These are phyloP conservation scores for Chrysemys picta DNA, from an alignment of 2,113 vertebrate genomes.

Conservation along the genomic window DNA sequence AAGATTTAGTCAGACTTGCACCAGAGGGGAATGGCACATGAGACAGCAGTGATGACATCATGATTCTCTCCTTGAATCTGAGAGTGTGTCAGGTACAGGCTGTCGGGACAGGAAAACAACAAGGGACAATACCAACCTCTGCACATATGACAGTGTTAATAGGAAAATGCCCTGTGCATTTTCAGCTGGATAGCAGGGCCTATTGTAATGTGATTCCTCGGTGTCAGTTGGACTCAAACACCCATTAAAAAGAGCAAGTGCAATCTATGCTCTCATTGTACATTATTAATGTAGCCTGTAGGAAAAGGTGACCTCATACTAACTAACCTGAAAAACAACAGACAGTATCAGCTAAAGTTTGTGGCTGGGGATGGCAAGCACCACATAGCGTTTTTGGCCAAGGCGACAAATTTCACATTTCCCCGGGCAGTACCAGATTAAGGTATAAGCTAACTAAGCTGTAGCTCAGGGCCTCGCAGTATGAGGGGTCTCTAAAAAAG, in stretches of 20 bases:
- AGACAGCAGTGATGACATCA: no score
- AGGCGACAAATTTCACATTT: no score
- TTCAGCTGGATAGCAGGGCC: neutral
- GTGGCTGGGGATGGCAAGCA: no score
- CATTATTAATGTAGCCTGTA: neutral
- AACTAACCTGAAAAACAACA: neutral
- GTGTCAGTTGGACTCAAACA: neutral
- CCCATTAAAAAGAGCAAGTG: neutral
- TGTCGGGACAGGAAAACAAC: neutral
- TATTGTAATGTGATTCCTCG: neutral
- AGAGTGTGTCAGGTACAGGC: neutral
- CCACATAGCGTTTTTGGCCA: no score
- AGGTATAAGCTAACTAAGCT: no score
- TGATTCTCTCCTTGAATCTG: no score
- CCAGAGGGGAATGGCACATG: no score
- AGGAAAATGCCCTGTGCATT: neutral
- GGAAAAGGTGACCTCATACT: neutral
- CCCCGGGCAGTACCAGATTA: no score
- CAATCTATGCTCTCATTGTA: neutral
- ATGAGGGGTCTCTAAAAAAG: no score
- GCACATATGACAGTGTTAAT: neutral
- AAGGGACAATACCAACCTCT: neutral
- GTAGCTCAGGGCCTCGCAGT: no score
- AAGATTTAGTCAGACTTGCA: no score
- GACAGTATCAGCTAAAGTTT: neutral